A percentile compares a stretch with the other conserved stretches of the same genome.
phyloP scores from a whole-genome alignment of 2,797 vertebrate species.

The Bovichtus diacanthus region DNA sequence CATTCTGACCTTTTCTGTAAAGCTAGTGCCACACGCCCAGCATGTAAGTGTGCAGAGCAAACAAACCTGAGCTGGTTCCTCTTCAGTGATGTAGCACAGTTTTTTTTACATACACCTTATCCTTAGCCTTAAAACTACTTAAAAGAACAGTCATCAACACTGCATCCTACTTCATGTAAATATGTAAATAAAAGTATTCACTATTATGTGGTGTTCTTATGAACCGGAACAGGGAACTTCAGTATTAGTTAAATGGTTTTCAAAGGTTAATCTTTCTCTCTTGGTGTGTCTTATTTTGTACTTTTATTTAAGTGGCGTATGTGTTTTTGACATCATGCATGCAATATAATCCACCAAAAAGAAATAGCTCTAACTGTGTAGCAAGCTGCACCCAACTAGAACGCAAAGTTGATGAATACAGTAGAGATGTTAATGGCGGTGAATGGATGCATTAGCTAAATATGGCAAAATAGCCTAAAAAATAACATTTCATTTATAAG shows the following conservation, averaged over 20 bases:
- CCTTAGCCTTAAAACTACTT: conserved; percentile 74
- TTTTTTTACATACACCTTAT: conserved; percentile 59
- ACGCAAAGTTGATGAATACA: background rate
- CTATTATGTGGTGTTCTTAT: conserved; percentile 66
- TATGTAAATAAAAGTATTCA: conserved; percentile 77
- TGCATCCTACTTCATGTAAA: conserved; percentile 67
- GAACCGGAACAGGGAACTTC: conserved; percentile 71
- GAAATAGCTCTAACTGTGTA: conserved; percentile 50
- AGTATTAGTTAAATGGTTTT: conserved; percentile 66
- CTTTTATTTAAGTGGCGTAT: conserved; percentile 59
- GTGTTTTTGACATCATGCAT: conserved; percentile 61
- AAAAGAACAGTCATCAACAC: conserved; percentile 63
- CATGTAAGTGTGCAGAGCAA: conserved; percentile 49
- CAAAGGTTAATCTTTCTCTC: conserved; percentile 46
- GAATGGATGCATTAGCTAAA: conserved; percentile 27
- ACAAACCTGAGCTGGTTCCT: conserved; percentile 46
- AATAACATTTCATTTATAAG: conserved; percentile 1
- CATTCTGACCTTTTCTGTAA: conserved; percentile 43
- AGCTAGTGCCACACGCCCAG: conserved; percentile 38
- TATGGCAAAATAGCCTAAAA: background rate
- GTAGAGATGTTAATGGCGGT: background rate
- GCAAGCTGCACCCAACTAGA: conserved; percentile 37
- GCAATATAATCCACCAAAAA: conserved; percentile 43
- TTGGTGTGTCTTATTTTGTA: conserved; percentile 60
- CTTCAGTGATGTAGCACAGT: conserved; percentile 73